Evolutionary conservation across 2,888 invertebrate species (phyloP).

Genomic region (Hirtodrosophila duncani): DNA sequence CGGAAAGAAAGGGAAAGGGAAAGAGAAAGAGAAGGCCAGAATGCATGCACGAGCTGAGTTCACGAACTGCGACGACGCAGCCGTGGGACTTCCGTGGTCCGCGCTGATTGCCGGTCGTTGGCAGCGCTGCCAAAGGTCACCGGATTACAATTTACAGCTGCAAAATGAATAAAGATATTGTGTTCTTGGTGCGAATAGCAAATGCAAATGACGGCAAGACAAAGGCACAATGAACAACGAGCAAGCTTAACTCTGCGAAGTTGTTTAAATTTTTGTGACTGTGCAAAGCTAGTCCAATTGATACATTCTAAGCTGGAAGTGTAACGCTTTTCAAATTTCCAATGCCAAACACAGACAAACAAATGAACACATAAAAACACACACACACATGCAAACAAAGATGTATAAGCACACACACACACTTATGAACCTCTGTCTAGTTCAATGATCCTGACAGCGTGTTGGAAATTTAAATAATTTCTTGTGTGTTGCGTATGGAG

Average conservation of each 20-base stretch:
- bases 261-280: background rate
- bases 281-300: no score
- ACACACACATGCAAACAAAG: no score
- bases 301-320: no score
- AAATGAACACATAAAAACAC: no score
- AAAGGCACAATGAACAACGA: slow-evolving; percentile 36
- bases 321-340: no score
- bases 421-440: slow-evolving; percentile 11
- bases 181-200: slow-evolving; percentile 45
- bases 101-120: slow-evolving; percentile 8
- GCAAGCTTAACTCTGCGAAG: slow-evolving; percentile 10
- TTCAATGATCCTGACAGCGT: slow-evolving; percentile 39
- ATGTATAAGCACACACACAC: background rate
- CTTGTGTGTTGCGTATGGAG: no score
- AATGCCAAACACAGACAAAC: no score
- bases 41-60: slow-evolving; percentile 42
- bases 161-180: slow-evolving; percentile 36
- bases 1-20: background rate
- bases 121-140: slow-evolving; percentile 24
- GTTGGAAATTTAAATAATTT: background rate
- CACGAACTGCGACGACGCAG: slow-evolving; percentile 60
- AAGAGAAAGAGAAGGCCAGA: background rate
- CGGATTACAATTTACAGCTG: slow-evolving; percentile 22
- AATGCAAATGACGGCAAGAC: slow-evolving; percentile 36
- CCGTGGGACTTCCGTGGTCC: slow-evolving; percentile 49